These are phyloP conservation scores for Enoplosus armatus DNA, from an alignment of 2,797 vertebrate species.

Conservation along the genomic window DNA sequence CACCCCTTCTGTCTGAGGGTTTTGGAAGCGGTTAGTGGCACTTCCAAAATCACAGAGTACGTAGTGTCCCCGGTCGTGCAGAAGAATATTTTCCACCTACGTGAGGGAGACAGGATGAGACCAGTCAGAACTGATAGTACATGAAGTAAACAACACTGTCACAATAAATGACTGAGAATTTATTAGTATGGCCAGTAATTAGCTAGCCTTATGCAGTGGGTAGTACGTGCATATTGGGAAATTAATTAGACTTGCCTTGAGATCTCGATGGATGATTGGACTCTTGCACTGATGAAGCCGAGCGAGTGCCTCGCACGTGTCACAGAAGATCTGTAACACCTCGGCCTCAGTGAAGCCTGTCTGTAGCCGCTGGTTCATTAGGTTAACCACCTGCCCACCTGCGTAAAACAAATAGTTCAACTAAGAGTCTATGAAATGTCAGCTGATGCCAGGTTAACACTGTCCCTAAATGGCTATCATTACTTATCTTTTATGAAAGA, in stretches of 20 bases:
- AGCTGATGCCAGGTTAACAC: neutral
- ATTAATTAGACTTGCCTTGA: constrained; percentile 87
- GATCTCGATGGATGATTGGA: constrained; percentile 95
- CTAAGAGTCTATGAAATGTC: neutral
- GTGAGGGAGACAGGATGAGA: constrained; percentile 29
- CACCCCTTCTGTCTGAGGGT: constrained; percentile 95
- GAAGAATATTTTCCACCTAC: constrained; percentile 98
- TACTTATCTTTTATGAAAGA: neutral
- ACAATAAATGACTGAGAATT: constrained; percentile 13
- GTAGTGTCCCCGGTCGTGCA: constrained; percentile 97
- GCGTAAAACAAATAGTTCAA: constrained; percentile 12
- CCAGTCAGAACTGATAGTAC: neutral
- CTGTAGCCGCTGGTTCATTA: constrained; percentile 98
- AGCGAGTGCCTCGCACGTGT: constrained; percentile 95
- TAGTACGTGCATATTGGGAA: neutral
- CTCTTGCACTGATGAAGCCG: constrained; percentile 95
- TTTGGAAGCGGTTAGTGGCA: constrained; percentile 95
- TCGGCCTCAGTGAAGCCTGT: constrained; percentile 95
- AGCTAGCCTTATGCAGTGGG: neutral
- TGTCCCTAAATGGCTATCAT: neutral
- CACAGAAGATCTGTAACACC: constrained; percentile 97
- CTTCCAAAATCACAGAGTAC: constrained; percentile 99
- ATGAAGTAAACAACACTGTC: constrained; percentile 16
- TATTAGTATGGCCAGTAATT: neutral
- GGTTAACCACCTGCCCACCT: constrained; percentile 98